Conservation (phyloP, 2,113 vertebrate species). For the Toxotes chatareus region DNA sequence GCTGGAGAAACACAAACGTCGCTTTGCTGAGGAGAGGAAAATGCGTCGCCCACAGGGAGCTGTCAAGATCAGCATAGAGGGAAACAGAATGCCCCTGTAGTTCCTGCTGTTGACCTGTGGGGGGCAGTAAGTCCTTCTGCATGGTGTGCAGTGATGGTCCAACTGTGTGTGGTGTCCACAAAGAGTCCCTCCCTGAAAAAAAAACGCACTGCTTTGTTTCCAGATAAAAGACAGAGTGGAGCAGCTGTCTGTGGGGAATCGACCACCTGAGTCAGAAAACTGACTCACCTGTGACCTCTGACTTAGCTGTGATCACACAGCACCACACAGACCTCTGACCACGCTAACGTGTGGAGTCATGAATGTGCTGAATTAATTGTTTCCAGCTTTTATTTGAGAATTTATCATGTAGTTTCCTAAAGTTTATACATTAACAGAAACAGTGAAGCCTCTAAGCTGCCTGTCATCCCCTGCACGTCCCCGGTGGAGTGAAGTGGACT, state of each 20-base stretch:
- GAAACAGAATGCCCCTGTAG: slow-evolving; percentile 96
- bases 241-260: not conserved
- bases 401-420: too few species aligned
- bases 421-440: not conserved
- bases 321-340: not conserved
- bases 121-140: slow-evolving; percentile 83
- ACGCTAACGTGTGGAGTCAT: not conserved
- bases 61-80: slow-evolving; percentile 98
- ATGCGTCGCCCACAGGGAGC: slow-evolving; percentile 88
- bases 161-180: not conserved
- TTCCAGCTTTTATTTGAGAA: too few species aligned
- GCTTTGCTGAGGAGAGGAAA: slow-evolving; percentile 92
- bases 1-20: slow-evolving; percentile 97
- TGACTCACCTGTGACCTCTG: not conserved
- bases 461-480: not conserved
- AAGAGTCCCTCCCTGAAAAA: too few species aligned
- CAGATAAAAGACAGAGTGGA: not conserved
- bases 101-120: slow-evolving; percentile 35
- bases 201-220: too few species aligned
- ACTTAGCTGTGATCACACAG: not conserved
- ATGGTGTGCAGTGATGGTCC: slow-evolving; percentile 58
- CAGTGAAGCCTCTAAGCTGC: not conserved
- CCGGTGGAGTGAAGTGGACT: not conserved
- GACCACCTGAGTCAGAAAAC: too few species aligned
- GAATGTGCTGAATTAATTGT: not conserved